Evolutionary conservation across 2,113 vertebrate species (phyloP).

Genomic region (Solea senegalensis): DNA sequence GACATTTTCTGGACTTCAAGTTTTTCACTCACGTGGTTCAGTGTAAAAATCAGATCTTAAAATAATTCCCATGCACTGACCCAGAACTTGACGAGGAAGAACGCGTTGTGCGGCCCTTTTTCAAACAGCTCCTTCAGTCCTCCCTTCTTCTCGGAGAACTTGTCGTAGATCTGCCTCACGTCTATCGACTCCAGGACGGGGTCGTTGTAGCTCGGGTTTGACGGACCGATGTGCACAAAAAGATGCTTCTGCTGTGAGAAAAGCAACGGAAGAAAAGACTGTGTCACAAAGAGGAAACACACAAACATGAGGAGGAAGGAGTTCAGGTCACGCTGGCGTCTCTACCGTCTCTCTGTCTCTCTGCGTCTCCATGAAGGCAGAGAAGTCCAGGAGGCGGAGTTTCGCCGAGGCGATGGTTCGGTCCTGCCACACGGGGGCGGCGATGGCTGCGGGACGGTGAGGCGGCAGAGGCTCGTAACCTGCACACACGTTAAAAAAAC

Average conservation of each 20-base stretch:
- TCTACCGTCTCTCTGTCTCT: slow-evolving; percentile 91
- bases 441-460: slow-evolving; percentile 86
- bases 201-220: slow-evolving; percentile 91
- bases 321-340: background rate
- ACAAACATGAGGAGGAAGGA: background rate
- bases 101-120: slow-evolving; percentile 92
- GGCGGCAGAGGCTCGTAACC: slow-evolving; percentile 91
- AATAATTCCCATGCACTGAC: slow-evolving; percentile 69
- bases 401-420: slow-evolving; percentile 92
- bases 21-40: slow-evolving; percentile 1
- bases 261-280: background rate
- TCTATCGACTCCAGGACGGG: slow-evolving; percentile 93
- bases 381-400: slow-evolving; percentile 92
- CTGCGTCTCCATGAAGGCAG: slow-evolving; percentile 94
- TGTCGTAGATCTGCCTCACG: slow-evolving; percentile 97
- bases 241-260: slow-evolving; percentile 91
- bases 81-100: slow-evolving; percentile 98
- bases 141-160: slow-evolving; percentile 96
- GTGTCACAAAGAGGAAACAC: background rate
- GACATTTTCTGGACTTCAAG: background rate
- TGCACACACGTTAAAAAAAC: slow-evolving; percentile 52
- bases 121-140: slow-evolving; percentile 96
- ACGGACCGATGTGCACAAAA: slow-evolving; percentile 95
- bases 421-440: slow-evolving; percentile 93
- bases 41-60: background rate